Evolutionary conservation across 2,113 vertebrate genomes (phyloP), one percentile per base, ranked within the genome.

Genomic region (Eretmochelys imbricata): DNA sequence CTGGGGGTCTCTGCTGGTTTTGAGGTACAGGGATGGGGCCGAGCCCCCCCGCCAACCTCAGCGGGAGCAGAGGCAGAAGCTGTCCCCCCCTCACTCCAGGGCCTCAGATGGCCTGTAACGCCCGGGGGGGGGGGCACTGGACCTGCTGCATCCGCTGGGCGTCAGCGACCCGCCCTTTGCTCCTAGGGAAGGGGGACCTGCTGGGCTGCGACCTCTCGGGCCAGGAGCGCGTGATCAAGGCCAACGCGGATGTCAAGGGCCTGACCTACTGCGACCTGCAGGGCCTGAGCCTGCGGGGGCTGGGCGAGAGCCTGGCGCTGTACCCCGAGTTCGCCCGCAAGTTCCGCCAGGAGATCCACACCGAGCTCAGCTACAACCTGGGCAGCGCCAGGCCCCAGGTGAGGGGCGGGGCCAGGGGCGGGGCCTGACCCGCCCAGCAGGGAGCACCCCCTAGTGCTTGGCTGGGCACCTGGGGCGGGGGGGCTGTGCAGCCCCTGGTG

Each of bases 191-290:
- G 93, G 98, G 98, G 1, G 98, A 98, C 72, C 90, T 98, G 90
- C 97, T 98, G 4, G 98, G 98, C 90, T 98, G 98, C 5, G 97
- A 97, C 87, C 95, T 98, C 83, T 97, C 96, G 29, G 94, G 65
- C 75, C 95, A 94, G 31, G 96, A 97, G 54, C 94, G 95, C 14
- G 98, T 97, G 24, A 94, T 97, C 25, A 98, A 98, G 91, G 97
- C 98, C 89, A 98, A 97, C 11, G 98, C 98, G 0, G 98, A 98
- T 0, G 98, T 98, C 59, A 97, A 97, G 75, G 98, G 96, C 54
- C 93, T 98, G 93, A 98, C 98, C 1, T 98, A 98, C 85, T 98
- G 98, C 19, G 98, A 96, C 89, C 97, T 98, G n/a, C 98, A 98
- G 91, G 97, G 98, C 87, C 95, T 98, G 81, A 97, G 97, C 89